Evolutionary conservation across 2,797 vertebrate species (phyloP).

Genomic region (Heliangelus exortis): DNA sequence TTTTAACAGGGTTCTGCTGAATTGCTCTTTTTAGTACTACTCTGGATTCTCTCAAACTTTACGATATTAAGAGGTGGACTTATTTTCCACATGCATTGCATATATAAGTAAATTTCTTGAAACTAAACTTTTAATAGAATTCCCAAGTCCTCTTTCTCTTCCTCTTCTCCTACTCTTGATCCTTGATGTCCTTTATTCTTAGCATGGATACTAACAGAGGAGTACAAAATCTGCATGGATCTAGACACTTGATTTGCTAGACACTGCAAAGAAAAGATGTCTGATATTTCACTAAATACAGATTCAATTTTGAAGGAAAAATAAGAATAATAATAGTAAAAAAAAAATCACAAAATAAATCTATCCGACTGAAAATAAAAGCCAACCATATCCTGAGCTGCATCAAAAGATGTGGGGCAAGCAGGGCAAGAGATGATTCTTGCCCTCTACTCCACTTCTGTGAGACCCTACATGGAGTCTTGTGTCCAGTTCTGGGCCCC

Average conservation of each 20-base stretch:
- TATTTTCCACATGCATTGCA: background rate
- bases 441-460: too few species aligned
- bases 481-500: too few species aligned
- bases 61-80: background rate
- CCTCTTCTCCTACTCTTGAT: accelerated
- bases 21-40: background rate
- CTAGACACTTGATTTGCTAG: background rate
- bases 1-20: background rate
- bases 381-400: too few species aligned
- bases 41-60: background rate
- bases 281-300: background rate
- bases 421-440: too few species aligned
- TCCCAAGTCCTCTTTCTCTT: background rate
- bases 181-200: background rate
- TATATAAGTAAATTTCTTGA: background rate
- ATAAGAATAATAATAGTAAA: background rate
- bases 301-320: background rate
- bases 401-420: too few species aligned
- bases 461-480: too few species aligned
- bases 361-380: background rate
- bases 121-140: background rate
- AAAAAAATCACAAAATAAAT: background rate
- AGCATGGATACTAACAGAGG: background rate
- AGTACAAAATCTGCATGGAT: background rate
- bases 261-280: background rate